Evolutionary conservation across 2,113 vertebrate species (phyloP), one percentile per base, ranked within the genome.

Genomic region (Varanus salvator): DNA sequence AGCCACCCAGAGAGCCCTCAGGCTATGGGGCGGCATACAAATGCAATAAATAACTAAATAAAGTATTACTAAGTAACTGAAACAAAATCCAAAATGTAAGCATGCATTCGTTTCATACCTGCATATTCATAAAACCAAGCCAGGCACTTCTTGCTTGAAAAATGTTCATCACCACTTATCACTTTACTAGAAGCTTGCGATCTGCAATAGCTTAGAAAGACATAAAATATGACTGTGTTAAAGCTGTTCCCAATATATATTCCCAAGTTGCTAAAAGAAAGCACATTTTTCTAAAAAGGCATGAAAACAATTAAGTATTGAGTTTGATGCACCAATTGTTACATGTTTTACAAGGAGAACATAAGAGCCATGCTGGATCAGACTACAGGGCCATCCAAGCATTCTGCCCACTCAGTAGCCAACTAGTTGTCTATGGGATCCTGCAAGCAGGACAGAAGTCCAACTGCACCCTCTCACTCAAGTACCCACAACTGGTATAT

Each of bases 101-200:
- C 44, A 93, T 27, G 84, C 3, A 93, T 57, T 91, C 92, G 19
- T 87, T 90, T 95, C 95, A 93, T 97, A 98, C 98, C 98, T 96
- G 99, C 97, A 95, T 99, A 99, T 95, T 98, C 98, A 91, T 98
- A 98, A 98, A 99, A 99, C 99, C 99, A 99, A 91, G 98, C 98
- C 95, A 99, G 98, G 97, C 99, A 99, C 97, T 98, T 99, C 96
- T 99, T 99, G 96, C 97, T 98, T 95, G 99, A 99, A 97, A 99
- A 99, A 90, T 98, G 97, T 91, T 98, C 98, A 52, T 98, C 98
- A 88, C 96, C 94, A 90, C 95, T 97, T 95, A 98, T 97, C 52
- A 98, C 95, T 97, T 98, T 97, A 95, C 97, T 96, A 88, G 98
- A 96, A 64, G 98, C 96, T 96, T 98, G 98, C 93, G 98, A 98